Conservation (phyloP, 2,113 vertebrate species). For the Lophius piscatorius region DNA sequence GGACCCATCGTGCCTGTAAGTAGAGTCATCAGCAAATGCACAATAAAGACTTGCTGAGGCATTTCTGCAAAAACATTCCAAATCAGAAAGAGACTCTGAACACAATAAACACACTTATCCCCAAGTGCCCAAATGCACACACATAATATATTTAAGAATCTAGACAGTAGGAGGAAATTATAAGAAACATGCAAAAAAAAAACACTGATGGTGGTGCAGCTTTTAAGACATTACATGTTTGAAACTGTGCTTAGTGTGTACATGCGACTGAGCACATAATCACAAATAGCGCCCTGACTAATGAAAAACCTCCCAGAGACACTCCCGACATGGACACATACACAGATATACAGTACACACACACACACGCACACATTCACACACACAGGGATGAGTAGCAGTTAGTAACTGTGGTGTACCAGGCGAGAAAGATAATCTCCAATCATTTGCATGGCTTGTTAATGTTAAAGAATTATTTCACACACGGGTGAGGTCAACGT, state of each 20-base stretch:
- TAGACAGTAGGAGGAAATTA: constrained; percentile 36
- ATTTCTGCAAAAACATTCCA: constrained; percentile 43
- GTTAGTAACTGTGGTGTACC: constrained; percentile 45
- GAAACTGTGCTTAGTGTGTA: constrained; percentile 44
- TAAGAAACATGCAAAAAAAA: constrained; percentile 34
- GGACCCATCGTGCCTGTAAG: constrained; percentile 5
- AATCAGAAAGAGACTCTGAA: constrained; percentile 34
- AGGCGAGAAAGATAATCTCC: constrained; percentile 62
- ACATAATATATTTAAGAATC: constrained; percentile 28
- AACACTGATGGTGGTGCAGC: constrained; percentile 35
- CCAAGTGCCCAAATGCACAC: constrained; percentile 7
- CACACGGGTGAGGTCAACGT: constrained; percentile 60
- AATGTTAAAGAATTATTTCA: constrained; percentile 66
- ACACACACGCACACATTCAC: constrained; percentile 11
- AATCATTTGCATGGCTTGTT: constrained; percentile 65
- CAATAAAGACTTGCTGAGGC: constrained; percentile 20
- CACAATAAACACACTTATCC: neutral
- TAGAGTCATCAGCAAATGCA: constrained; percentile 15
- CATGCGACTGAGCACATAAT: constrained; percentile 42
- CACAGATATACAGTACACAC: no score
- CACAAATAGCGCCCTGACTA: constrained; percentile 29
- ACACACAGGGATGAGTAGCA: constrained; percentile 45
- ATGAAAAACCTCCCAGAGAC: constrained; percentile 56
- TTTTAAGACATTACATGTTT: constrained; percentile 33
- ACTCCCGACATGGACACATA: no score